Percentiles rank a stretch among this genome's conserved stretches.
These are phyloP conservation scores for Umimayanthus chanpuru DNA, from an alignment of 92 coral and sea anemone species.

Conservation along the genomic window DNA sequence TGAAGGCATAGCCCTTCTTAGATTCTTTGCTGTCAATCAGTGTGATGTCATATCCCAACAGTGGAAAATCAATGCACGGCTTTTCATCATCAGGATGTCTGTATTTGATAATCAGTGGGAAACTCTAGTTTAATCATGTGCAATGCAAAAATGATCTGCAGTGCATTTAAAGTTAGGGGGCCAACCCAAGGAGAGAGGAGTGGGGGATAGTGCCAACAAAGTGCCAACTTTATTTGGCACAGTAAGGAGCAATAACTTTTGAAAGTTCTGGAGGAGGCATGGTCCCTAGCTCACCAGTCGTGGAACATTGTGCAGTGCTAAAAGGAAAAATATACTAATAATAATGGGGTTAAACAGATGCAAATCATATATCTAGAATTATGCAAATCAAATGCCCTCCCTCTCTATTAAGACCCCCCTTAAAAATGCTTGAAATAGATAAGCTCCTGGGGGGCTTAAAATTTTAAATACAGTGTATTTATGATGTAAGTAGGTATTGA, in stretches of 20 bases:
- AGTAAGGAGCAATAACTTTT: not conserved
- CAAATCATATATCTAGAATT: too few species aligned
- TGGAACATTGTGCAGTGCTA: too few species aligned
- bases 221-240: not conserved
- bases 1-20: slow-evolving; percentile 80
- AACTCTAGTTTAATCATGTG: not conserved
- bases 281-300: too few species aligned
- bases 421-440: too few species aligned
- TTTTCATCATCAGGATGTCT: slow-evolving; percentile 89
- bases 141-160: not conserved
- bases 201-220: not conserved
- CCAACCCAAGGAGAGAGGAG: not conserved
- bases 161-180: not conserved
- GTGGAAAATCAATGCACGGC: slow-evolving; percentile 71
- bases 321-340: too few species aligned
- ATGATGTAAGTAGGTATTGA: not conserved
- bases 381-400: too few species aligned
- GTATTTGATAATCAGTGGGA: not conserved
- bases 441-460: too few species aligned
- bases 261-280: not conserved
- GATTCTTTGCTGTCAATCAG: slow-evolving; percentile 90
- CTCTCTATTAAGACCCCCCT: too few species aligned
- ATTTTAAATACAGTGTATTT: too few species aligned
- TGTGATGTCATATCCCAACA: slow-evolving; percentile 82
- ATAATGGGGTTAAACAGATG: too few species aligned